Evolutionary conservation across 2,797 vertebrate genomes (phyloP), one percentile per base, ranked within the genome.

Genomic region (Uromys caudimaculatus): DNA sequence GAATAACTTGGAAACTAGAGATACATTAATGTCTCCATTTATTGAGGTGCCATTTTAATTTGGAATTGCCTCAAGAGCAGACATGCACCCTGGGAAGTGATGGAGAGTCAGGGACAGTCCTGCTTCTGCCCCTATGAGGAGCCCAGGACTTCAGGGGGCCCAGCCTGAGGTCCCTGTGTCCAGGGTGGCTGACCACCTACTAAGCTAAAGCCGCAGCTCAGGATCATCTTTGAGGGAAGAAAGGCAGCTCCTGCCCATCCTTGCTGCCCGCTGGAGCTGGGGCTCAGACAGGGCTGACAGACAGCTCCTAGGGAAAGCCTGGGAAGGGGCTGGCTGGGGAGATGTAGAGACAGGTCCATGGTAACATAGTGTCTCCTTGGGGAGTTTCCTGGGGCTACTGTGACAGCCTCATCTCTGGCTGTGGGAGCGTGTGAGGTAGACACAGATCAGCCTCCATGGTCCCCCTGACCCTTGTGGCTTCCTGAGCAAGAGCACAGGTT

Each of bases 261-360:
- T 1, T 85, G 88, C 64, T 62, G 41, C 41, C 62, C 24, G 12
- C 41, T 91, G 44, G 64, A 32, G 47, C 85, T 2, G 75, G 54
- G 73, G 64, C 86, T 23, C 50, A 29, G 35, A 47, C 1, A 35
- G 58, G 62, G 78, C 94, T 95, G 96, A 90, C 94, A 93, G 97
- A 90, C 73, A 12, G 19, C 0, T 87, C 60, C 86, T 32, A 44
- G n/a, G 35, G 90, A 52, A 60, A 62, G 84, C 77, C 78, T 8
- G 3, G 58, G 71, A 54, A 83, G 29, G 71, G 87, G 84, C 89
- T 0, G n/a, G 62, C 54, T 27, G 91, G 52, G 1, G 91, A 89
- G 58, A 50, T 83, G 94, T 10, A 67, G 75, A 90, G 97, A 97
- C 96, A 97, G 94, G 73, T 52, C 95, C 82, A 3, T 76, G 9